A percentile compares a stretch with the other conserved stretches of the same genome.
These are phyloP conservation scores for Ennomos quercinarius DNA, from an alignment of 2,888 invertebrate genomes.

Conservation along the genomic window DNA sequence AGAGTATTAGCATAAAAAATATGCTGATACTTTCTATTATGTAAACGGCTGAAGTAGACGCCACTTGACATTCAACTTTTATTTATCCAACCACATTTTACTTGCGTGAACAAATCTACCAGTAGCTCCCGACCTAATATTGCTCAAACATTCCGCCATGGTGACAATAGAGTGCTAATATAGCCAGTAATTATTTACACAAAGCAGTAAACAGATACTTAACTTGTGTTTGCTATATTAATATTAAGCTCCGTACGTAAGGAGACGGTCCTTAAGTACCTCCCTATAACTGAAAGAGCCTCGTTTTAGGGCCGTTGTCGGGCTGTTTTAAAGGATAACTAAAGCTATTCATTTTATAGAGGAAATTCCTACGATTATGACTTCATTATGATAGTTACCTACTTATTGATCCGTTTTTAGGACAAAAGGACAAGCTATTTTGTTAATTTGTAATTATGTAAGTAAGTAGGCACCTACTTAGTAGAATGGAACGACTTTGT, in stretches of 20 bases:
- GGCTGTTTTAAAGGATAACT: constrained; percentile 1
- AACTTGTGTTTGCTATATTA: constrained; percentile 23
- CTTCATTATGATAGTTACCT: not conserved
- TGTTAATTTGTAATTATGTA: too few relatives aligned
- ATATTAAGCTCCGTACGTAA: constrained; percentile 26
- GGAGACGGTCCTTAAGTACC: constrained; percentile 6
- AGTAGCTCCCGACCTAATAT: constrained; percentile 10
- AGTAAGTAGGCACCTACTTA: too few relatives aligned
- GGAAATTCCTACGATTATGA: constrained; percentile 8
- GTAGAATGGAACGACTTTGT: too few relatives aligned
- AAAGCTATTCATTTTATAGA: not conserved
- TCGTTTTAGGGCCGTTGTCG: constrained; percentile 1
- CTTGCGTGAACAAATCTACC: constrained; percentile 5
- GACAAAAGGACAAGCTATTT: not conserved
- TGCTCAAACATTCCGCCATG: constrained; percentile 18
- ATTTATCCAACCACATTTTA: not conserved
- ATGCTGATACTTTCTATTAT: too few relatives aligned
- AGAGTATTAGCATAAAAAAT: too few relatives aligned
- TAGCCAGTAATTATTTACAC: constrained; percentile 30
- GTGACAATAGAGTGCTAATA: constrained; percentile 34
- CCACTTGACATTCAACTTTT: too few relatives aligned
- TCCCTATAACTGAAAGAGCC: constrained; percentile 2
- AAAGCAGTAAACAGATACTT: constrained; percentile 29
- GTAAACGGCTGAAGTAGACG: too few relatives aligned
- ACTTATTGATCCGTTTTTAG: not conserved